Base-by-base conservation (phyloP, 2,797 vertebrate genomes). In the Anguilla obscura region DNA sequence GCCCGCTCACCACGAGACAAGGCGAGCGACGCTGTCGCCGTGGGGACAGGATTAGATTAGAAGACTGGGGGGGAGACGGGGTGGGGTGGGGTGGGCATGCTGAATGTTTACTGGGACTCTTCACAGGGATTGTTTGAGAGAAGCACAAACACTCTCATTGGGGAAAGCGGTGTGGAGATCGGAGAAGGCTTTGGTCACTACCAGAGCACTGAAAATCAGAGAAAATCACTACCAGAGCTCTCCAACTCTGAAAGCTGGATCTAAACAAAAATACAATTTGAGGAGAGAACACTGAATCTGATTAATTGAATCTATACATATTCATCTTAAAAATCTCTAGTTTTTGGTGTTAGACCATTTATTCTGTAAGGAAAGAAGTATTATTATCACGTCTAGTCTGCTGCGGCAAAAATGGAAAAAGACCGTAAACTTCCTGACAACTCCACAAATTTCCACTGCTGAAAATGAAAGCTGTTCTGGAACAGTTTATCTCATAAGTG, bases 11-110 rank as follows among this genome's bases (percentile, higher is more conserved):
- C 45, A 30, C 79, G 24, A 82, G 79, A 82, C 79, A 14, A 14
- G 36, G 45, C 45, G 79, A 82, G 36, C 16, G 33, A 36, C 74
- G 74, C 74, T 36, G 74, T 79, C 74, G 74, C 74, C 74, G 74
- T 79, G 74, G 74, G 74, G 79, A 82, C 79, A 82, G 45, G 79
- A 48, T 82, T 82, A 82, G 79, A 82, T 48, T 36, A 79, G 63
- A 66, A 74, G 71, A 14, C 71, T 33, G 71, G 71, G 71, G 1
- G n/a, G 69, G 30, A 30, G 33, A 7, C 1, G 4, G 36, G 36
- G 2, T 40, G 33, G 36, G 30, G 71, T 2, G 16, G 24, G 14
- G 36, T 36, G 5, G 7, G 45, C 10, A 18, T 50, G 79, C 79
- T n/a, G 79, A 24, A 14, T 82, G 79, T 82, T 82, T 82, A 66